phyloP scores from a whole-genome alignment of 2,888 invertebrate species.

The Xylota sylvarum region DNA sequence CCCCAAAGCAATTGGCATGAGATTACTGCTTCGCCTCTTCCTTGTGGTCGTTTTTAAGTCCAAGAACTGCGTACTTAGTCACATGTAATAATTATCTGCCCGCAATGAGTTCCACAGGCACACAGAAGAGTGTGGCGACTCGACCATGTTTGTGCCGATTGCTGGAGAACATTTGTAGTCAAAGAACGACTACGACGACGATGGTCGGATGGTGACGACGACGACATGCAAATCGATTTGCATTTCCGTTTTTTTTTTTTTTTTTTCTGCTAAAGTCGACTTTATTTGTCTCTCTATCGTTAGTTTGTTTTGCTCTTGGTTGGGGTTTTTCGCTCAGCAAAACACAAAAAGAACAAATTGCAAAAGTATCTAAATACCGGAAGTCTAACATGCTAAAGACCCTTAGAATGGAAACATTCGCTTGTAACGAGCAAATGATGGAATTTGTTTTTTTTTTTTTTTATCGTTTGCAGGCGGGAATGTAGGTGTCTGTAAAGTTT shows the following conservation, averaged over 20 bases:
- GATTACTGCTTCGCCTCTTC: slow-evolving; percentile 23
- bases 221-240: slow-evolving; percentile 75
- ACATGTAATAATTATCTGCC: slow-evolving; percentile 72
- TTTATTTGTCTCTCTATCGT: slow-evolving; percentile 61
- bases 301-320: slow-evolving; percentile 14
- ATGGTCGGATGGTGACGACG: slow-evolving; percentile 39
- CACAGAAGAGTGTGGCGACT: slow-evolving; percentile 44
- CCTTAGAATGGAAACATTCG: slow-evolving; percentile 54
- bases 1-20: slow-evolving; percentile 38
- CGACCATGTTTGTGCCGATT: slow-evolving; percentile 57
- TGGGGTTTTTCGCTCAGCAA: not conserved
- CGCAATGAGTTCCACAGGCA: slow-evolving; percentile 49
- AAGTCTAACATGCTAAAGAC: slow-evolving; percentile 67
- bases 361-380: slow-evolving; percentile 57
- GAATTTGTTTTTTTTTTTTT: slow-evolving; percentile 29
- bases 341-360: slow-evolving; percentile 26
- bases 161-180: slow-evolving; percentile 63
- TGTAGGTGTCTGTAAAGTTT: slow-evolving; percentile 65
- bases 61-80: slow-evolving; percentile 60
- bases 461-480: not conserved
- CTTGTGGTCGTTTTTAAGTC: slow-evolving; percentile 19
- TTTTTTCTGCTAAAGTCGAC: slow-evolving; percentile 21
- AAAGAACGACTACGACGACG: slow-evolving; percentile 53
- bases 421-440: slow-evolving; percentile 44
- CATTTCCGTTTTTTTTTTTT: slow-evolving; percentile 68